These are phyloP conservation scores for Drosophila subquinaria DNA, from an alignment of 2,888 invertebrate genomes.

Conservation along the genomic window DNA sequence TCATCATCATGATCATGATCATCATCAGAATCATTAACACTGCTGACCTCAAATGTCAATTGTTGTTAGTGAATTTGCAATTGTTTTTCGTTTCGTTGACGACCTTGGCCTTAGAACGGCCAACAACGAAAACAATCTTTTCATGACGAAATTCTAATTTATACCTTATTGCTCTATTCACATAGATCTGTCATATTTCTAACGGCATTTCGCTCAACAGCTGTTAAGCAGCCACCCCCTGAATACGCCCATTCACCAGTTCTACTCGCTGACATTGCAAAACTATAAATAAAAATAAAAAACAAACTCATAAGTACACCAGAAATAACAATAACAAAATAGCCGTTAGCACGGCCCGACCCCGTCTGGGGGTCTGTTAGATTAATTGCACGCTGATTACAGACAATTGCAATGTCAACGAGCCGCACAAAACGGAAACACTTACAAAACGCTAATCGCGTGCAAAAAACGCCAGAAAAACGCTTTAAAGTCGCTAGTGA, in stretches of 20 bases:
- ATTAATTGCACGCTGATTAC: conserved; percentile 79
- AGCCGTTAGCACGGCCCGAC: conserved; percentile 61
- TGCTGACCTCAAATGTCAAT: conserved; percentile 78
- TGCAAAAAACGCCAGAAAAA: conserved; percentile 53
- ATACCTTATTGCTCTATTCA: conserved; percentile 32
- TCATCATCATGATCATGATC: conserved; percentile 26
- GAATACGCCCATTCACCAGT: conserved; percentile 23
- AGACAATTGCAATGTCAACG: conserved; percentile 75
- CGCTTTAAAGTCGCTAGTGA: conserved; percentile 57
- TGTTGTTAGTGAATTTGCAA: conserved; percentile 53
- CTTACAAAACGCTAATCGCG: conserved; percentile 53
- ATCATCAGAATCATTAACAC: conserved; percentile 38
- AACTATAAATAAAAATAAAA: conserved; percentile 67
- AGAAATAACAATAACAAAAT: conserved; percentile 52
- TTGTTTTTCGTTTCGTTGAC: conserved; percentile 63
- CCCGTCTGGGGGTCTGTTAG: conserved; percentile 74
- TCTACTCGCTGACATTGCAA: conserved; percentile 64
- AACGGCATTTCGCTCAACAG: conserved; percentile 66
- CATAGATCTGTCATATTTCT: conserved; percentile 47
- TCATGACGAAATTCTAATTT: conserved; percentile 34
- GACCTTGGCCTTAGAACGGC: conserved; percentile 83
- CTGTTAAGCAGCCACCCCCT: conserved; percentile 46
- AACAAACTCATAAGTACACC: conserved; percentile 43
- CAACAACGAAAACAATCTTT: conserved; percentile 46
- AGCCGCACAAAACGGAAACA: conserved; percentile 66